Evolutionary conservation across 2,797 vertebrate species (phyloP).

Genomic region (Tapera naevia): DNA sequence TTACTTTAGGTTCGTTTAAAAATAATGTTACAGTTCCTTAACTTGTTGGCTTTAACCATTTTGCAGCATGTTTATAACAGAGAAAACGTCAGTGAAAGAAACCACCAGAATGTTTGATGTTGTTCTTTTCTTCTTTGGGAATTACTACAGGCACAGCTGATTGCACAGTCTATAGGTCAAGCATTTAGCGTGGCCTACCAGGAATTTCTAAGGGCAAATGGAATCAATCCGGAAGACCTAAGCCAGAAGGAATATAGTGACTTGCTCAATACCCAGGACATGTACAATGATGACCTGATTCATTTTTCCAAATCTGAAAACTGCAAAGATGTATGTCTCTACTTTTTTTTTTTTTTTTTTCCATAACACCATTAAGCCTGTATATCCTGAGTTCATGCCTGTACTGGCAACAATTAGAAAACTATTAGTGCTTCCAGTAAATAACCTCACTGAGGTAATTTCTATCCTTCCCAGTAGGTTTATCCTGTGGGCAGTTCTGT

Average conservation of each 20-base stretch:
- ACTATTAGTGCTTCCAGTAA: neutral
- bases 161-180: constrained; percentile 95
- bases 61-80: neutral
- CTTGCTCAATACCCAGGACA: constrained; percentile 94
- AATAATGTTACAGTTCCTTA: neutral
- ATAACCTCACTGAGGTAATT: neutral
- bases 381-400: neutral
- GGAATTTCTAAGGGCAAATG: constrained; percentile 93
- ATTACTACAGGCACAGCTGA: constrained; percentile 86
- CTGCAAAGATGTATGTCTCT: constrained; percentile 93
- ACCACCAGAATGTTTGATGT: neutral
- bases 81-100: neutral
- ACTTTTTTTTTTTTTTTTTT: neutral
- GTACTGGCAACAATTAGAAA: neutral
- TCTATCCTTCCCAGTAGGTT: neutral
- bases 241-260: constrained; percentile 97
- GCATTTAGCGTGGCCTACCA: constrained; percentile 97
- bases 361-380: neutral
- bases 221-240: constrained; percentile 94
- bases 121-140: neutral
- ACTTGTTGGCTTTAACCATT: neutral
- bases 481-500: neutral
- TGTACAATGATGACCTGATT: constrained; percentile 97
- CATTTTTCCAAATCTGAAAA: constrained; percentile 98
- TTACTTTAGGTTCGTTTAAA: neutral